These are phyloP conservation scores for Spongilla lacustris DNA, from an alignment of 37 sponge, comb jelly and placozoan species.

Conservation along the genomic window DNA sequence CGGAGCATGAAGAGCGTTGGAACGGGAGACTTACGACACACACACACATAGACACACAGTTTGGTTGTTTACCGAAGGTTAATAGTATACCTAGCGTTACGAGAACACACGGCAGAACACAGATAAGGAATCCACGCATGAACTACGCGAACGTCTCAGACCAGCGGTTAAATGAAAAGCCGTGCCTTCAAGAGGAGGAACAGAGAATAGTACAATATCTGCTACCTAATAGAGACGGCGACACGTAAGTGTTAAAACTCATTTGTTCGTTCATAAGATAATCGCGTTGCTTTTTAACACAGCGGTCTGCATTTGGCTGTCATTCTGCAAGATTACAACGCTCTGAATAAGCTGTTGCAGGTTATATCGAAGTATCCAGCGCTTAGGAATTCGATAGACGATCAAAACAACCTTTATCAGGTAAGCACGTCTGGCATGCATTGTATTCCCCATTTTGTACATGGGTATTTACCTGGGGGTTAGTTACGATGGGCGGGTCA, in stretches of 20 bases:
- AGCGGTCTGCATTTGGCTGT: constrained; percentile 82
- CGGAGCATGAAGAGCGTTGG: not conserved
- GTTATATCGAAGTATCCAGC: constrained; percentile 39
- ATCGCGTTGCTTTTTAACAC: not conserved
- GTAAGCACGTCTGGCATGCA: no score
- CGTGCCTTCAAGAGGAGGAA: not conserved
- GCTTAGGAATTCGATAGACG: constrained; percentile 40
- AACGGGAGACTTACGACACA: not conserved
- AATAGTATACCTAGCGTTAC: not conserved
- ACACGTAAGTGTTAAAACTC: constrained; percentile 65
- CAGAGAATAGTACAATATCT: constrained; percentile 45
- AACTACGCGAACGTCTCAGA: not conserved
- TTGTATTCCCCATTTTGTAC: no score
- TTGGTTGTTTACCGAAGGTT: not conserved
- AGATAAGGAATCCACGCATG: not conserved
- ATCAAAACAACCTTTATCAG: constrained; percentile 74
- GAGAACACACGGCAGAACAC: not conserved
- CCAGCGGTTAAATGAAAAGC: not conserved
- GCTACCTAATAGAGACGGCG: constrained; percentile 75
- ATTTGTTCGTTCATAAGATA: not conserved
- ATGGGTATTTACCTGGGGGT: constrained; percentile 15
- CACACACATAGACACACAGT: not conserved
- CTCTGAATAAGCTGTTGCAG: constrained; percentile 36
- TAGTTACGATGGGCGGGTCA: not conserved
- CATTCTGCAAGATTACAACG: constrained; percentile 44